Evolutionary conservation across 2,797 vertebrate genomes (phyloP).

Genomic region (Perodicticus potto): DNA sequence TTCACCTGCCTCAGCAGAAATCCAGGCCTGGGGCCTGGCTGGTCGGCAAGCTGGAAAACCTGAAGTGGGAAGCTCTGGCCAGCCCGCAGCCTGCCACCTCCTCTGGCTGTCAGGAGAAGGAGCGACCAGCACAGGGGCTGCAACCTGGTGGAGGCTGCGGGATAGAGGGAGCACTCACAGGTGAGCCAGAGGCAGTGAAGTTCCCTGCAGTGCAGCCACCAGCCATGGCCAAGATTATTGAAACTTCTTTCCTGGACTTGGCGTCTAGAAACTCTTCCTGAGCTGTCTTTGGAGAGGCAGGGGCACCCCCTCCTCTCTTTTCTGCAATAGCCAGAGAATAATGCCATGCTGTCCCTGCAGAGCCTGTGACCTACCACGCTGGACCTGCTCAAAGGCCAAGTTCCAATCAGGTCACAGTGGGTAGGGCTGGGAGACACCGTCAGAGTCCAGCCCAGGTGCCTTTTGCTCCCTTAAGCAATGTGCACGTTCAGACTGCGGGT

Average conservation of each 20-base stretch:
- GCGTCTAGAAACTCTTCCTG: neutral
- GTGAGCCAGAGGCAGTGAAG: neutral
- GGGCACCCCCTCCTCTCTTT: accelerated
- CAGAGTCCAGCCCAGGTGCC: neutral
- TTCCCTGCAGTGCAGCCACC: neutral
- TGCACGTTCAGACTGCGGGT: neutral
- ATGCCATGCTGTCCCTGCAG: neutral
- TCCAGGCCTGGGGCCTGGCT: constrained; percentile 41
- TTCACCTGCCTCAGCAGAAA: constrained; percentile 77
- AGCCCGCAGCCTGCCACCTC: accelerated
- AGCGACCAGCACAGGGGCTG: accelerated
- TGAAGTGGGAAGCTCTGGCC: constrained; percentile 68
- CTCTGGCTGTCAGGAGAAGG: neutral
- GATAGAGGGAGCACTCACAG: accelerated
- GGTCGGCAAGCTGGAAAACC: constrained; percentile 76
- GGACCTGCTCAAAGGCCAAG: neutral
- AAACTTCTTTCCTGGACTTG: neutral
- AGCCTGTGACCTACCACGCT: neutral
- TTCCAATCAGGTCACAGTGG: neutral
- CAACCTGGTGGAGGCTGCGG: accelerated
- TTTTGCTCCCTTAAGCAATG: neutral
- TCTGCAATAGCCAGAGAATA: neutral
- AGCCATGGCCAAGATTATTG: neutral
- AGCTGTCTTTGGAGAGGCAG: neutral
- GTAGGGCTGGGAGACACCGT: accelerated